phyloP scores from a whole-genome alignment of 1,140 invertebrate species.

The Scaptomyza pallida region DNA sequence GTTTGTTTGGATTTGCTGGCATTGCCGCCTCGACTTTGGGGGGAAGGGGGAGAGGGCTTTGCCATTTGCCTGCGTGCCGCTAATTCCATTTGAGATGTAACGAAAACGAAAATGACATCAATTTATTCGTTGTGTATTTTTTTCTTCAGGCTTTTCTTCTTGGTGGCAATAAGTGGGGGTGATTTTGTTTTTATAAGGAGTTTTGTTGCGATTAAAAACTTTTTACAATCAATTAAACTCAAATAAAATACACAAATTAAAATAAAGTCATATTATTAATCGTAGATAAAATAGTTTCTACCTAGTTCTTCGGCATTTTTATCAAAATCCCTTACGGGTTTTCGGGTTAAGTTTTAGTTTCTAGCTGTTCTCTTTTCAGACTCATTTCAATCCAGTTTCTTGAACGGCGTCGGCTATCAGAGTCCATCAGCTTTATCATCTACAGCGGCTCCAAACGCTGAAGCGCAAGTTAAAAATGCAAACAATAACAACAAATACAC shows the following conservation, averaged over 20 bases:
- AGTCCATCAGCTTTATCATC: conserved; percentile 14
- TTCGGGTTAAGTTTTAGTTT: conserved; percentile 17
- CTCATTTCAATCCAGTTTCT: too few relatives aligned
- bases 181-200: conserved; percentile 3
- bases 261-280: too few relatives aligned
- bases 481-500: conserved; percentile 78
- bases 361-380: conserved; percentile 19
- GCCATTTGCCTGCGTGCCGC: conserved; percentile 50
- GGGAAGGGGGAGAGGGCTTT: too few relatives aligned
- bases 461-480: conserved; percentile 56
- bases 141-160: conserved; percentile 32
- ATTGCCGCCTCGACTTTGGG: conserved; percentile 14
- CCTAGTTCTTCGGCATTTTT: too few relatives aligned
- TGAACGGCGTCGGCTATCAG: conserved; percentile 10
- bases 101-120: conserved; percentile 82
- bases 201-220: background rate
- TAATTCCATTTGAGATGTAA: conserved; percentile 81
- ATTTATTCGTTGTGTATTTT: conserved; percentile 77
- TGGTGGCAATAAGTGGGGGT: conserved; percentile 39
- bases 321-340: too few relatives aligned
- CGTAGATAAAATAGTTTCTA: too few relatives aligned
- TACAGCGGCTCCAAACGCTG: background rate
- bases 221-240: background rate
- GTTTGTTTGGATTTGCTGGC: conserved; percentile 61
- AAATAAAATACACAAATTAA: background rate